A percentile compares a stretch with the other conserved stretches of the same genome.
Conservation (phyloP, 2,113 vertebrate genomes). For the Halcyon malimbica region DNA sequence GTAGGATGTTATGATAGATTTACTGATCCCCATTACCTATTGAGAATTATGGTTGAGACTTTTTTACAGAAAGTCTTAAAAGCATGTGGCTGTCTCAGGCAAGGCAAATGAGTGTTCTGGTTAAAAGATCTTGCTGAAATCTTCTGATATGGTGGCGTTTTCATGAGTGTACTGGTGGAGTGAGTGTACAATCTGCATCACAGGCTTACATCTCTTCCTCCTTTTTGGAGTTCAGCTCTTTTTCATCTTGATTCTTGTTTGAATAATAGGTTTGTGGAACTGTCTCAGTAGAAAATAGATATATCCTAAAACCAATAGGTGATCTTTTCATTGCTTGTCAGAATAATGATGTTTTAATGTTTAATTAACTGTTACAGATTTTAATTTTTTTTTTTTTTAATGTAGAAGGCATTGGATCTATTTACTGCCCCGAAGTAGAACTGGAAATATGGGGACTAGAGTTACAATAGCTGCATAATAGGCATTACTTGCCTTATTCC, state of each 20-base stretch:
- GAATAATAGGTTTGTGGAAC: neutral
- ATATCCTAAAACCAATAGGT: neutral
- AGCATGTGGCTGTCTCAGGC: neutral
- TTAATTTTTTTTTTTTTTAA: neutral
- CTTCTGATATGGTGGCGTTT: neutral
- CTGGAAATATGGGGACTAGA: neutral
- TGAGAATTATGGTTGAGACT: neutral
- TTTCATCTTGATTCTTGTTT: neutral
- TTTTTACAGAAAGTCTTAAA: neutral
- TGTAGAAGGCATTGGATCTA: neutral
- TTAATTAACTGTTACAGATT: neutral
- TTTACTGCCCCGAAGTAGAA: neutral
- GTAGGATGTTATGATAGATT: neutral
- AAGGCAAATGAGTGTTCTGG: neutral
- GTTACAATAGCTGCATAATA: neutral
- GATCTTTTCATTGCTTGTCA: neutral
- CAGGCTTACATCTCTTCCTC: fast-evolving
- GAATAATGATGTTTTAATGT: neutral
- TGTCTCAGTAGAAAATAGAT: neutral
- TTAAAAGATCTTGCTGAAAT: neutral
- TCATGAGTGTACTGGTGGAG: neutral
- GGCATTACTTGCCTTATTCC: neutral
- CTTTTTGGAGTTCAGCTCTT: neutral
- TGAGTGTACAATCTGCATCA: neutral
- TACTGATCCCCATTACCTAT: neutral